Evolutionary conservation across 2,797 vertebrate species (phyloP), one percentile per base, ranked within the genome.

Genomic region (Acipenser transmontanus): DNA sequence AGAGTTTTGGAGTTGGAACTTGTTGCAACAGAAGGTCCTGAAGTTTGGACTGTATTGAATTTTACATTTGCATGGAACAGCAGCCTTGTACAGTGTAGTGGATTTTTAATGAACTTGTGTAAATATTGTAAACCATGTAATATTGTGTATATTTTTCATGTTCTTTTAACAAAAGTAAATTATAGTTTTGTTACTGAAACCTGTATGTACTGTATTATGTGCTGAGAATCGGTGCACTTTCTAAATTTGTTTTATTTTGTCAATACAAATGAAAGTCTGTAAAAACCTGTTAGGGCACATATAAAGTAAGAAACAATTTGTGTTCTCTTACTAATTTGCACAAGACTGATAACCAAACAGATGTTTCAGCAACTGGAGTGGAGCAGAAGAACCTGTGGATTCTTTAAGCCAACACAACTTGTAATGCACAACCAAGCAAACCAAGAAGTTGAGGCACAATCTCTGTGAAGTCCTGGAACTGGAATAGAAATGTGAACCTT

Each of bases 131-230:
- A 83, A 91, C 91, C 88, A 87, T 93, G 88, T 92, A 91, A 91
- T 92, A 92, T 82, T 92, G 89, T 95, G 92, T 95, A 93, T 94
- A 97, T 86, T 93, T 89, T 87, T 88, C 86, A 88, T 87, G 85
- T 93, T 92, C 84, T 89, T 92, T 93, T 91, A 92, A 92, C 87
- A 88, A 88, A 90, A 93, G 90, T 82, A 74, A 88, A 87, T 87
- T 92, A 90, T 97, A 95, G 92, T 97, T 98, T 96, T 96, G 91
- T 95, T 95, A 95, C 93, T 87, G 91, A 93, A 89, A 78, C 88
- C 77, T 50, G 77, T 72, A 71, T 54, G 65, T 69, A 70, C 89
- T 88, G 86, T 91, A 88, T 89, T 88, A 85, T 89, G 79, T 78
- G 83, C 87, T 85, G 81, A 74, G 65, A 85, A 85, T 84, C 88